These are phyloP conservation scores for Coelopa pilipes DNA, from an alignment of 2,888 invertebrate genomes.

Conservation along the genomic window DNA sequence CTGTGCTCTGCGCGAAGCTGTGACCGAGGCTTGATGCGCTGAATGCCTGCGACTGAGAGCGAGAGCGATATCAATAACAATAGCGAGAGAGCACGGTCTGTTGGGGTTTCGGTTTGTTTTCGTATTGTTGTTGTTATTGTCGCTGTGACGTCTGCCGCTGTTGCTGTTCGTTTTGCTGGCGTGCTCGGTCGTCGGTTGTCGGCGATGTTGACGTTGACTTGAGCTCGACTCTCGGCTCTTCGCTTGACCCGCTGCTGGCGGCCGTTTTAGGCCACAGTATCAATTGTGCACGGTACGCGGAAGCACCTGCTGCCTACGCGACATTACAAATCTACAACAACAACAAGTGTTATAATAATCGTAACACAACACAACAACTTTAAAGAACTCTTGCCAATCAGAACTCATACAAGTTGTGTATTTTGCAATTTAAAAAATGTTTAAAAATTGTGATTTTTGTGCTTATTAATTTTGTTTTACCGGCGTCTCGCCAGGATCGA, in stretches of 20 bases:
- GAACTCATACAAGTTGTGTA: neutral
- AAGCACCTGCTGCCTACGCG: constrained; percentile 53
- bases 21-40: no score
- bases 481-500: no score
- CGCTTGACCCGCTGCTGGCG: constrained; percentile 57
- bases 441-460: constrained; percentile 5
- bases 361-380: no score
- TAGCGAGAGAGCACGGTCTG: neutral
- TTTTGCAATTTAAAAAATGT: constrained; percentile 3
- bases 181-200: no score
- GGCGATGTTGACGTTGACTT: constrained; percentile 5
- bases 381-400: no score
- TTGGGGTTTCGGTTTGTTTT: constrained; percentile 34
- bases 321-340: constrained; percentile 32
- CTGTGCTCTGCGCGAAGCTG: neutral
- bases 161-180: no score
- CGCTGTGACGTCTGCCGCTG: neutral
- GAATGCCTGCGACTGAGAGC: neutral
- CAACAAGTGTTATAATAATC: constrained; percentile 2
- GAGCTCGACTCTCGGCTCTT: constrained; percentile 30
- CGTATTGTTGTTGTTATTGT: constrained; percentile 29
- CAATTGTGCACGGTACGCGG: constrained; percentile 60
- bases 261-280: constrained; percentile 67
- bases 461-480: neutral
- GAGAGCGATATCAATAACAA: neutral